Conservation (phyloP, 1,140 invertebrate genomes). For the Lasioglossum albipes region DNA sequence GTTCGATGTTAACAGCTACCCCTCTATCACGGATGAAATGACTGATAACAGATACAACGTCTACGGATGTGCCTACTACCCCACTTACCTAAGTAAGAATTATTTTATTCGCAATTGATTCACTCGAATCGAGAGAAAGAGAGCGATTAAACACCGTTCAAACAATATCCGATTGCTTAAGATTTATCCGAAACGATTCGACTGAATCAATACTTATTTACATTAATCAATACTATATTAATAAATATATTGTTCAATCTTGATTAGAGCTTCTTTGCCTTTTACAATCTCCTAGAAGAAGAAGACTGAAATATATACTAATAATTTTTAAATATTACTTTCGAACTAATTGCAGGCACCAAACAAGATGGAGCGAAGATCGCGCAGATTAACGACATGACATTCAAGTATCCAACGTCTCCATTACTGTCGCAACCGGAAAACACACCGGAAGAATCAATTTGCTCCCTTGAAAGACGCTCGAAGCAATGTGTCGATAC, state of each 20-base stretch:
- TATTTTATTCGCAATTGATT: background rate
- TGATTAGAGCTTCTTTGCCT: no score
- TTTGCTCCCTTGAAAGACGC: constrained; percentile 61
- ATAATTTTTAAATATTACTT: no score
- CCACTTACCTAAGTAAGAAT: constrained; percentile 67
- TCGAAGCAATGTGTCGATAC: constrained; percentile 57
- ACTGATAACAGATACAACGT: constrained; percentile 66
- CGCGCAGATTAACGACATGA: constrained; percentile 65
- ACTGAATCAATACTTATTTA: no score
- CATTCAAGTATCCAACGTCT: constrained; percentile 70
- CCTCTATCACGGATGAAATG: constrained; percentile 62
- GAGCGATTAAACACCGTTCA: no score
- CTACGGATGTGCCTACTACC: constrained; percentile 62
- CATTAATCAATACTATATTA: no score
- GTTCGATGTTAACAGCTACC: constrained; percentile 62
- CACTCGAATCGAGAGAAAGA: no score
- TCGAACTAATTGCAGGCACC: constrained; percentile 43
- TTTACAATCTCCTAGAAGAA: no score
- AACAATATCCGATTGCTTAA: no score
- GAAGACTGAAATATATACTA: no score
- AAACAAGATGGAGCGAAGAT: constrained; percentile 31
- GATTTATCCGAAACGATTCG: no score
- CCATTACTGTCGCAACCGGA: constrained; percentile 68
- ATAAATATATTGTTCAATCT: no score
- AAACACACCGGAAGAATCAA: constrained; percentile 45